Base-by-base conservation (phyloP, 1,140 invertebrate genomes). In the Adelges cooleyi region DNA sequence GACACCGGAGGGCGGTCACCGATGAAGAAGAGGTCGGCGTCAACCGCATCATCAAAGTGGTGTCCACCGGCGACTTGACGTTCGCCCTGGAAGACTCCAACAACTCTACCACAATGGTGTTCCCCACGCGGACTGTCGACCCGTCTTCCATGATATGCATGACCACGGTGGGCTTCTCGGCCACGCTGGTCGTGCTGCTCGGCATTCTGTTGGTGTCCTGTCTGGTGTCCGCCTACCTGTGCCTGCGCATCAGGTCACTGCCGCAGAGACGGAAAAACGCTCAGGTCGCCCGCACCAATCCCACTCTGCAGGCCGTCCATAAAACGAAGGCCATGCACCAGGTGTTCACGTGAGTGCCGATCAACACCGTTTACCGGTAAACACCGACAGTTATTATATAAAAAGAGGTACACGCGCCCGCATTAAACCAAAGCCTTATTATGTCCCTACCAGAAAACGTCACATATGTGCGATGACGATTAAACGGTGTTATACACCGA, bases 61-160 rank as follows among this genome's bases (percentile, higher is more conserved):
- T 95, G 0, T 89, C 91, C 6, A 90, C 92, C 0, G 92, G 91
- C 48, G 92, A 95, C 73, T 88, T 95, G 0, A 93, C 92, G 70
- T 95, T 95, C 74, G 88, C 87, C 1, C 75, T 95, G 59, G 90
- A 92, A 73, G 87, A 90, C 71, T 88, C 86, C 20, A 84, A 89
- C 4, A 75, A 75, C 8, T 86, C 86, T 70, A 84, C 85, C 65
- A 81, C 84, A 1, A 91, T 29, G 89, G 90, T 6, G 80, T 92
- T 1, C 89, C 92, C 76, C 77, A 86, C 67, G 81, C 87, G 85
- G 86, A 70, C 84, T 77, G 77, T 22, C 71, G 76, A 66, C 69
- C 80, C 83, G 6, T 48, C 71, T 9, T 82, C 83, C 17, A 77
- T 90, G 68, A 90, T 95, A 65, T 95, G 91, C 74, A 92, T 95